Evolutionary conservation across 53 echinoderm and acorn worm genomes (phyloP).

Genomic region (Crossaster papposus): DNA sequence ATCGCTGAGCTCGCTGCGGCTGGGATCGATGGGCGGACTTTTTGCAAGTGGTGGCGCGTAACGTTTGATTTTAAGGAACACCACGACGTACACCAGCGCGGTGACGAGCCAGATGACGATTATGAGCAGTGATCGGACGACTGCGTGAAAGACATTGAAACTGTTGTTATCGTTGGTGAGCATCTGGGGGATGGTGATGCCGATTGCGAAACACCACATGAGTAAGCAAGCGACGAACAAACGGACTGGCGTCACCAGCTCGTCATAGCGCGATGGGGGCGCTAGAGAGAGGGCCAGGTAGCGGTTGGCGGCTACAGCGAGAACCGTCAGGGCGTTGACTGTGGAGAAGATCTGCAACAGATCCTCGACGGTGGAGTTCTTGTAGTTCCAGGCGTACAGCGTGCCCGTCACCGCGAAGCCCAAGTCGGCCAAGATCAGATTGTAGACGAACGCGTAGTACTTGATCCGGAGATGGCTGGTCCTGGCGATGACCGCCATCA

Average conservation of each 20-base stretch:
- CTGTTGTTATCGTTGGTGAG: background rate
- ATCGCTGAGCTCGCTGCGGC: background rate
- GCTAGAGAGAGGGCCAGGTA: background rate
- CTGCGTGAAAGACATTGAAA: background rate
- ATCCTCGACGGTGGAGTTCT: background rate
- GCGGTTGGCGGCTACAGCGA: background rate
- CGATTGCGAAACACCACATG: slow-evolving; percentile 1
- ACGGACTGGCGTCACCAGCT: background rate
- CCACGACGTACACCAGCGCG: background rate
- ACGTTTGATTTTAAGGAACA: background rate
- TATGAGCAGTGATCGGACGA: background rate
- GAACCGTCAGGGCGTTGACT: background rate
- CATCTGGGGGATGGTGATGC: background rate
- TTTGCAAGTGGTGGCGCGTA: background rate
- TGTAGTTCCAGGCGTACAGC: background rate
- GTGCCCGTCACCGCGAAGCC: background rate
- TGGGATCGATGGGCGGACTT: background rate
- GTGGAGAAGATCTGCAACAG: background rate
- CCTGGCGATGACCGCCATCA: background rate
- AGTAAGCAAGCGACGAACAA: background rate
- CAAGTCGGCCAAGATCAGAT: background rate
- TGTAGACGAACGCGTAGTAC: background rate
- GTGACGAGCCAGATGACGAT: background rate
- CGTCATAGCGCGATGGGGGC: background rate
- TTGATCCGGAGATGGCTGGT: background rate